phyloP scores from a whole-genome alignment of 2,888 invertebrate genomes.

The Incurvaria masculella region DNA sequence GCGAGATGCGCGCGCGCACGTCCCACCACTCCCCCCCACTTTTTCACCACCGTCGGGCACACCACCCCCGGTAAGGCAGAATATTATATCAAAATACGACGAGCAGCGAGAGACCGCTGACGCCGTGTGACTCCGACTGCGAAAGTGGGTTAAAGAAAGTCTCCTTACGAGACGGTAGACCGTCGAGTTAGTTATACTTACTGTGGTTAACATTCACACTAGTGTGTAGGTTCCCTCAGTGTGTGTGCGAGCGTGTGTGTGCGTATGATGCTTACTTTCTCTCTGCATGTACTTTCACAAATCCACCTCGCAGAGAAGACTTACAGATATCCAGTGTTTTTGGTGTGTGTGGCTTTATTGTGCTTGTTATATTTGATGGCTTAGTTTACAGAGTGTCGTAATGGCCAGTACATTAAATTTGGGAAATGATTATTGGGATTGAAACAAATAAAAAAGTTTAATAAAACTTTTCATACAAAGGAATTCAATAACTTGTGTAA shows the following conservation, averaged over 20 bases:
- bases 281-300: slow-evolving; percentile 52
- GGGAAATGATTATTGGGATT: too few species aligned
- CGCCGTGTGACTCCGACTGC: slow-evolving; percentile 24
- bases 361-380: too few species aligned
- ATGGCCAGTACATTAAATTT: too few species aligned
- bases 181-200: slow-evolving; percentile 38
- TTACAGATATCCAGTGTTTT: too few species aligned
- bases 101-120: not conserved
- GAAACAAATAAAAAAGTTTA: too few species aligned
- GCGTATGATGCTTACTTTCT: slow-evolving; percentile 49
- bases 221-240: not conserved
- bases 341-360: too few species aligned
- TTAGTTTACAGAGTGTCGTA: too few species aligned
- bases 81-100: not conserved
- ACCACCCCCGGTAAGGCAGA: too few species aligned
- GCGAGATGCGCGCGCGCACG: not conserved
- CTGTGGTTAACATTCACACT: slow-evolving; percentile 21
- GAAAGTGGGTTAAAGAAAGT: slow-evolving; percentile 59
- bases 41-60: not conserved
- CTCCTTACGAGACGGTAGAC: slow-evolving; percentile 39
- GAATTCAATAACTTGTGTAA: too few species aligned
- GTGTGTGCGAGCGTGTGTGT: slow-evolving; percentile 25
- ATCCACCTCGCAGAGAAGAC: slow-evolving; percentile 25
- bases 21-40: not conserved
- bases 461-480: too few species aligned